phyloP scores from a whole-genome alignment of 2,888 invertebrate species.

The Resseliella maxima region DNA sequence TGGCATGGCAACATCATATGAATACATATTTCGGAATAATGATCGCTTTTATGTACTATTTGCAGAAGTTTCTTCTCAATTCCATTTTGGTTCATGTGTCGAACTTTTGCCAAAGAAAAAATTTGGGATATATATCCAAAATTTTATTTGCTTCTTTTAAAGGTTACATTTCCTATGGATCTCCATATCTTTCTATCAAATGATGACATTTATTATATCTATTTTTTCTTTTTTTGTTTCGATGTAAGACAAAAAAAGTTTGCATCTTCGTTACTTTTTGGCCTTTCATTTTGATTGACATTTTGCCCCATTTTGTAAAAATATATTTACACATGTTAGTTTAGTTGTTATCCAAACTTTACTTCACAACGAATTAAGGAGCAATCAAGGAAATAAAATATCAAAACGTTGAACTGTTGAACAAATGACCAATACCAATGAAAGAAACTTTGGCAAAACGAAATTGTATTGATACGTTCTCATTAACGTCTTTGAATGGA shows the following conservation, averaged over 20 bases:
- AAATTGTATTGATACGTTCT: neutral
- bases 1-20: neutral
- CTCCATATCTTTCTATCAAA: neutral
- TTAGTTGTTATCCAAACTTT: neutral
- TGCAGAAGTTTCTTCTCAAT: neutral
- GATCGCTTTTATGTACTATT: neutral
- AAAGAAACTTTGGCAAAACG: neutral
- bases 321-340: neutral
- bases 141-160: neutral
- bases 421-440: neutral
- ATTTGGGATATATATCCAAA: neutral
- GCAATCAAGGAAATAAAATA: neutral
- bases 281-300: constrained; percentile 6
- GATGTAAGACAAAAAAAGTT: neutral
- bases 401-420: neutral
- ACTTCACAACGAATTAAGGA: neutral
- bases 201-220: neutral
- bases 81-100: neutral
- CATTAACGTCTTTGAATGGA: neutral
- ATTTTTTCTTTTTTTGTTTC: neutral
- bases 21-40: neutral
- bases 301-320: neutral
- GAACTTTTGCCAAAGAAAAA: constrained; percentile 2
- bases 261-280: neutral
- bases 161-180: neutral